Conservation (phyloP, 2,888 invertebrate genomes). For the Drosophila falleni region DNA sequence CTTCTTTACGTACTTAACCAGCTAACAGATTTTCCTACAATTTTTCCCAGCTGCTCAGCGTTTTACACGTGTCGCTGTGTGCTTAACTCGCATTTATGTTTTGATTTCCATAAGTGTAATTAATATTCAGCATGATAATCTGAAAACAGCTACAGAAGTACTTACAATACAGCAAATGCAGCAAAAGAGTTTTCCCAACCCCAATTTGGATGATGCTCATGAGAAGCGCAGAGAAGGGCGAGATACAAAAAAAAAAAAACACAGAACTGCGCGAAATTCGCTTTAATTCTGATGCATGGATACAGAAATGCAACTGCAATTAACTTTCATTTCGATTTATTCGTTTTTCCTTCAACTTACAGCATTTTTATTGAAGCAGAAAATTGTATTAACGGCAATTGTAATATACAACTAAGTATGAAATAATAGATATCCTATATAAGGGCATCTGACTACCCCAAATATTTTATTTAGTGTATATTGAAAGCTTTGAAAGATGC, state of each 20-base stretch:
- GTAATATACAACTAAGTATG: neutral
- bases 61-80: conserved; percentile 48
- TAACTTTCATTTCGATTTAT: conserved; percentile 22
- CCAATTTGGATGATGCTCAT: neutral
- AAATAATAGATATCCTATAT: no score
- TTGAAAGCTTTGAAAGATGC: no score
- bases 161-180: neutral
- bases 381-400: neutral
- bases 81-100: conserved; percentile 59
- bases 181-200: neutral
- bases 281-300: conserved; percentile 17
- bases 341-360: neutral
- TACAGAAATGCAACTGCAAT: conserved; percentile 13
- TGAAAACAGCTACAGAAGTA: conserved; percentile 6
- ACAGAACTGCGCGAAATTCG: neutral
- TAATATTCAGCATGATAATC: conserved; percentile 39
- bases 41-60: conserved; percentile 1
- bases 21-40: neutral
- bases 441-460: no score
- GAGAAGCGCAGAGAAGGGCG: conserved; percentile 13
- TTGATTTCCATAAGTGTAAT: conserved; percentile 68
- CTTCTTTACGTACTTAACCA: neutral
- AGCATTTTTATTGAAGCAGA: neutral
- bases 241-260: neutral
- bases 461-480: no score